Percentiles rank a stretch among this genome's conserved stretches.
These are phyloP conservation scores for Calosoma granatense DNA, from an alignment of 1,140 invertebrate genomes.

Conservation along the genomic window DNA sequence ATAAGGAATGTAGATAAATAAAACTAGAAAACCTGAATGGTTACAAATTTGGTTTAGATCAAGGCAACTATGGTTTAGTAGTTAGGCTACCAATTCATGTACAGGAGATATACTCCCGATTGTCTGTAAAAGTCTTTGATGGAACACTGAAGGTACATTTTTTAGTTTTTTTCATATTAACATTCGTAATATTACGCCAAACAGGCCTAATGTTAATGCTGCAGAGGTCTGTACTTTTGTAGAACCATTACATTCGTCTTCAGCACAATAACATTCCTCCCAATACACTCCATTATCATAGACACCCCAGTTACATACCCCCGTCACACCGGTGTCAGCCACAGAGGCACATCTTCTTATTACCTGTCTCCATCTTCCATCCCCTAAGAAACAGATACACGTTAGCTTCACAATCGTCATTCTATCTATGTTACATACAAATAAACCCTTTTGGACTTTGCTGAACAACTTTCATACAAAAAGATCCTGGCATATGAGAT, in stretches of 20 bases:
- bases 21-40: neutral
- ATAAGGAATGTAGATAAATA: neutral
- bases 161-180: neutral
- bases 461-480: constrained; percentile 83
- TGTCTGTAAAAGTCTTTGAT: too few species aligned
- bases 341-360: constrained; percentile 83
- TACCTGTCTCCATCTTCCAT: constrained; percentile 86
- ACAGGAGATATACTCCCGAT: too few species aligned
- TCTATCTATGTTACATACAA: constrained; percentile 61
- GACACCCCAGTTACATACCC: constrained; percentile 90
- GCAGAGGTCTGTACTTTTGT: neutral
- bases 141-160: neutral
- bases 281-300: constrained; percentile 87
- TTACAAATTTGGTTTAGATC: too few species aligned
- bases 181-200: neutral
- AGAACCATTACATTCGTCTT: constrained; percentile 69
- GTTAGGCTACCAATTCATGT: too few species aligned
- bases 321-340: constrained; percentile 78
- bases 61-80: neutral
- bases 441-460: constrained; percentile 86
- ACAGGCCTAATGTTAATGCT: neutral
- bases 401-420: constrained; percentile 10
- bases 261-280: constrained; percentile 89
- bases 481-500: constrained; percentile 81
- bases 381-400: constrained; percentile 52